phyloP scores from a whole-genome alignment of 2,888 invertebrate species.

The Anaspis maculata region DNA sequence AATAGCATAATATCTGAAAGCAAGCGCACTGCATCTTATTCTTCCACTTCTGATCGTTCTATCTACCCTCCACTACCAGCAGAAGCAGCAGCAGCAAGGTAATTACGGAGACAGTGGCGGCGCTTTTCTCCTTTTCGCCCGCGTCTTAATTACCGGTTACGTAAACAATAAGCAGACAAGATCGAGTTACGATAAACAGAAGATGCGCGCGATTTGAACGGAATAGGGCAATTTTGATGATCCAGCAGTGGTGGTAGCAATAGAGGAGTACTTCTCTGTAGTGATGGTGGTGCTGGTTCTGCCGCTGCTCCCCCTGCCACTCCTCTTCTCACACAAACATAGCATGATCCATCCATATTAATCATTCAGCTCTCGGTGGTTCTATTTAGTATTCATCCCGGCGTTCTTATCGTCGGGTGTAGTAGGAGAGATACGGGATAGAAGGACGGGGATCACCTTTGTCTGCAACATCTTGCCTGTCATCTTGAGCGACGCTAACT shows the following conservation, averaged over 20 bases:
- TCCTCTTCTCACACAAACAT: conserved; percentile 15
- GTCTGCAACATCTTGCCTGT: conserved; percentile 27
- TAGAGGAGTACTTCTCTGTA: too few relatives aligned
- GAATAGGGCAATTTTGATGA: conserved; percentile 19
- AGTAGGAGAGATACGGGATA: conserved; percentile 13
- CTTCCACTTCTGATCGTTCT: too few relatives aligned
- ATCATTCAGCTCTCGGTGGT: conserved; percentile 31
- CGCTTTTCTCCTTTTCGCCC: background rate
- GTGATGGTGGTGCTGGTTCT: too few relatives aligned
- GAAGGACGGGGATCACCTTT: conserved; percentile 27
- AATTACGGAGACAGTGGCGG: too few relatives aligned
- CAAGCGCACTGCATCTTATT: too few relatives aligned
- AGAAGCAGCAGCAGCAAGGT: too few relatives aligned
- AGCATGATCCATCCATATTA: conserved; percentile 32
- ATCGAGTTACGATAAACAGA: conserved; percentile 11
- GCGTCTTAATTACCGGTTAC: conserved; percentile 9
- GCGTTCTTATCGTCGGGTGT: conserved; percentile 27
- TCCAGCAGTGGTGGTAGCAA: conserved; percentile 6
- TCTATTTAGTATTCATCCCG: conserved; percentile 36
- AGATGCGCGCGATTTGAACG: conserved; percentile 6
- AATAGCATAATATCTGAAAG: too few relatives aligned
- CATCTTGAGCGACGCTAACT: conserved; percentile 25
- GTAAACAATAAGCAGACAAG: conserved; percentile 10
- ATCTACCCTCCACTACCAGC: too few relatives aligned
- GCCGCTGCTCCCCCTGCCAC: too few relatives aligned